These are phyloP conservation scores for Drepanosiphum platanoidis DNA, from an alignment of 2,888 invertebrate genomes.

Conservation along the genomic window DNA sequence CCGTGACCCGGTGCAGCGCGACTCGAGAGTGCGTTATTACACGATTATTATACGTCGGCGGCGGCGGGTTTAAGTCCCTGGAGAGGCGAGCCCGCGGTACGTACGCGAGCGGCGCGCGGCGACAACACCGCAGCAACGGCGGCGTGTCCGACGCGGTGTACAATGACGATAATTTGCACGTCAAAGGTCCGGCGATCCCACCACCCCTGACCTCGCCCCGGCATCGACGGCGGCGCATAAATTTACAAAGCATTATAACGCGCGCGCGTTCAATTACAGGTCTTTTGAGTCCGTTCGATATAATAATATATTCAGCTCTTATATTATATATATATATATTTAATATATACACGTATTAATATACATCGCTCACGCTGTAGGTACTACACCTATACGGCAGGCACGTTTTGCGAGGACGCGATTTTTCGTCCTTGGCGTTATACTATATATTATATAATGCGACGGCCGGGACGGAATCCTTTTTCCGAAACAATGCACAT, in stretches of 20 bases:
- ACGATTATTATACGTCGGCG: constrained; percentile 1
- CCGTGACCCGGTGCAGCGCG: too few relatives aligned
- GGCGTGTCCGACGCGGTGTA: background rate
- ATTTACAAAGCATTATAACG: constrained; percentile 19
- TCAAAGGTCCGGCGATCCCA: constrained; percentile 17
- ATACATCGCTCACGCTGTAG: too few relatives aligned
- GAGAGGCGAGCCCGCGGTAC: background rate
- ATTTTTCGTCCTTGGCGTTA: background rate
- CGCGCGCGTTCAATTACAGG: constrained; percentile 26
- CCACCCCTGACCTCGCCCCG: background rate
- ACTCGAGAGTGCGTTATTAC: constrained; percentile 1
- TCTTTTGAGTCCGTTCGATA: constrained; percentile 23
- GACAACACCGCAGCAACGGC: background rate
- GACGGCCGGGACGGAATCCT: too few relatives aligned
- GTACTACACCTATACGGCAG: too few relatives aligned
- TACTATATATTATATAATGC: too few relatives aligned
- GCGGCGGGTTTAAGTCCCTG: background rate
- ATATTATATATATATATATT: too few relatives aligned
- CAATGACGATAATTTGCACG: constrained; percentile 32
- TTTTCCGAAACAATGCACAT: too few relatives aligned
- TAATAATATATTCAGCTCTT: background rate
- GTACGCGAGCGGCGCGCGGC: too few relatives aligned
- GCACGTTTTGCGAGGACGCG: background rate
- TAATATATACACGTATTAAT: too few relatives aligned
- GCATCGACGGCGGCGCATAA: background rate